Percentiles rank a stretch among this genome's conserved stretches.
Evolutionary conservation across 2,797 vertebrate species (phyloP).

Genomic region (Aselliscus stoliczkanus): DNA sequence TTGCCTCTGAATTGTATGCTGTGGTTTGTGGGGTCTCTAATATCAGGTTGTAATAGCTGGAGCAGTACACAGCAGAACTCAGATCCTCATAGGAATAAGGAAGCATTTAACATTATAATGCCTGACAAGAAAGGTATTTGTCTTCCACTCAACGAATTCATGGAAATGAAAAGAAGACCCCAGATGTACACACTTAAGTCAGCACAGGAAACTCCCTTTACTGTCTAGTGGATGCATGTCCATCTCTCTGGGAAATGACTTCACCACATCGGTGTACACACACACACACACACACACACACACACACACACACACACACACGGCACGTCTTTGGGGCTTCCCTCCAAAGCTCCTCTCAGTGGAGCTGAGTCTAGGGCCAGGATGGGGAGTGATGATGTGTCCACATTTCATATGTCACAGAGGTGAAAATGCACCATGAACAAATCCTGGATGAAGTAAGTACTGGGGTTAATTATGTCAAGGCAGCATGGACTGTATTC

Average conservation of each 20-base stretch:
- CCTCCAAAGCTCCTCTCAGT: background rate
- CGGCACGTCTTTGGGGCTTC: background rate
- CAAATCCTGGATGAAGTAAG: background rate
- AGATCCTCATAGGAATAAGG: background rate
- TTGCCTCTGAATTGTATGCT: background rate
- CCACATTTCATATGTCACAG: background rate
- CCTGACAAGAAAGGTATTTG: background rate
- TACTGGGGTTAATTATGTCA: background rate
- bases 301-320: too few species aligned
- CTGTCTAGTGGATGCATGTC: background rate
- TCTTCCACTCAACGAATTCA: background rate
- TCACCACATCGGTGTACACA: too few species aligned
- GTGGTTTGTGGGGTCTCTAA: background rate
- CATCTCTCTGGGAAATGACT: background rate
- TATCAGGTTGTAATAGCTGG: background rate
- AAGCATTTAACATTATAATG: background rate
- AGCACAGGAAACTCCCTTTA: accelerated
- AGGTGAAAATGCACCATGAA: background rate
- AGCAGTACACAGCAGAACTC: background rate
- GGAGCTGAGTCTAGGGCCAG: background rate
- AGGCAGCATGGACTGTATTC: background rate
- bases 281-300: too few species aligned
- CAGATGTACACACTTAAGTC: background rate
- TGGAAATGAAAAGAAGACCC: background rate
- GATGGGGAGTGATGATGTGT: background rate